Base-by-base conservation (phyloP, 2,113 vertebrate genomes). In the Desmodus rotundus region DNA sequence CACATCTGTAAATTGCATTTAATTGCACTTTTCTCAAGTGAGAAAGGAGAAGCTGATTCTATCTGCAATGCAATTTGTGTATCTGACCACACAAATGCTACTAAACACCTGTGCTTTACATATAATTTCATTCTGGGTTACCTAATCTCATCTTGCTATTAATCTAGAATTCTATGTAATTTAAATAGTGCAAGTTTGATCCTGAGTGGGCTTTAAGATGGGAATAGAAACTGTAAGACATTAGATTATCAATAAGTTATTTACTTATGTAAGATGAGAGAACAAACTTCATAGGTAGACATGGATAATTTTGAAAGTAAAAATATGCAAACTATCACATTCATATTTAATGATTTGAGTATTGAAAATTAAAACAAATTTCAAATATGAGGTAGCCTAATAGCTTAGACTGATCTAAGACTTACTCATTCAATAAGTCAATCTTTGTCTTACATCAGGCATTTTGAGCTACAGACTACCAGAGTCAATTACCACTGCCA, bases 1-100 rank as follows among this genome's bases (percentile, higher is more conserved):
- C 88, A 98, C 97, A 98, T 98, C 97, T 98, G 97, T 98, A 98
- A 98, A 97, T 91, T 83, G 90, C 94, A 98, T 98, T 98, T 98
- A 98, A 98, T 98, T 98, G 94, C 78, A 95, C 50, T 94, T 97
- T 94, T 89, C 95, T 98, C 95, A 97, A 98, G 91, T 82, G 81
- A 96, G 86, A 97, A 97, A 94, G 87, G 58, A 98, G 85, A 96
- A 94, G 78, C 89, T 63, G 61, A 63, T 63, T 96, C 58, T 95
- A 96, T 87, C 88, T 96, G 68, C 36, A 83, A 95, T 1, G 10
- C 72, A 96, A 80, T 93, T 97, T 98, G 92, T 95, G 93, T 97
- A 95, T 96, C 94, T 98, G 97, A 91, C 96, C 96, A 98, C 94
- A 97, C 63, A 97, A 98, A 97, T 91, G n/a, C 87, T 93, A 93